phyloP scores from a whole-genome alignment of 1,140 invertebrate genomes.

The Callitettix versicolor region DNA sequence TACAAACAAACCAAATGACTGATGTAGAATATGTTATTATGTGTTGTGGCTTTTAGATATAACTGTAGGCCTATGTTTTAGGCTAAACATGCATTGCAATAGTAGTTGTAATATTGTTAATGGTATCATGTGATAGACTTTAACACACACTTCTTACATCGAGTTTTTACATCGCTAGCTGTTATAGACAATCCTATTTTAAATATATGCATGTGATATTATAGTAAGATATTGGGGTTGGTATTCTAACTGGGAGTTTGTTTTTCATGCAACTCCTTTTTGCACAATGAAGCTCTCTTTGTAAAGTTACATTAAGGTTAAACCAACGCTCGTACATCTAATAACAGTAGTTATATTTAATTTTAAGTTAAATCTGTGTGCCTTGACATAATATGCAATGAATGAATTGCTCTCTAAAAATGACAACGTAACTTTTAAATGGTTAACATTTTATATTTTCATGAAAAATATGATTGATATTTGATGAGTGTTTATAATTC shows the following conservation, averaged over 20 bases:
- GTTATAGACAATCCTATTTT: slow-evolving; percentile 14
- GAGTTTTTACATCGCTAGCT: slow-evolving; percentile 14
- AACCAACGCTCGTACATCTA: too few relatives aligned
- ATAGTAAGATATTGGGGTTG: neutral
- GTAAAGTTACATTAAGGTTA: neutral
- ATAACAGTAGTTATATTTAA: too few relatives aligned
- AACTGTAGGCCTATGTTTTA: slow-evolving; percentile 11
- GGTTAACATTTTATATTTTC: too few relatives aligned
- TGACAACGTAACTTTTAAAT: too few relatives aligned
- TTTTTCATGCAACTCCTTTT: neutral
- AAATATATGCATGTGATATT: slow-evolving; percentile 15
- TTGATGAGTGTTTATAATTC: too few relatives aligned
- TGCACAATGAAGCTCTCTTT: slow-evolving; percentile 8
- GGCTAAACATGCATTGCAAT: slow-evolving; percentile 7
- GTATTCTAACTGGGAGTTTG: slow-evolving; percentile 5
- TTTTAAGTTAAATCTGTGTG: too few relatives aligned
- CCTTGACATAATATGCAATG: too few relatives aligned
- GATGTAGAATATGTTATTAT: slow-evolving; percentile 7
- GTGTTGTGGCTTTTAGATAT: slow-evolving; percentile 11
- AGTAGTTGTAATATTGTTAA: slow-evolving; percentile 8
- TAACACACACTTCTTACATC: slow-evolving; percentile 8
- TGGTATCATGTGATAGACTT: slow-evolving; percentile 4
- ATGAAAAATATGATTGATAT: too few relatives aligned
- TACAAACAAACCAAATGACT: slow-evolving; percentile 11
- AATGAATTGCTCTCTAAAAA: too few relatives aligned